Evolutionary conservation across 2,888 invertebrate genomes (phyloP).

Genomic region (Buathra laborator): DNA sequence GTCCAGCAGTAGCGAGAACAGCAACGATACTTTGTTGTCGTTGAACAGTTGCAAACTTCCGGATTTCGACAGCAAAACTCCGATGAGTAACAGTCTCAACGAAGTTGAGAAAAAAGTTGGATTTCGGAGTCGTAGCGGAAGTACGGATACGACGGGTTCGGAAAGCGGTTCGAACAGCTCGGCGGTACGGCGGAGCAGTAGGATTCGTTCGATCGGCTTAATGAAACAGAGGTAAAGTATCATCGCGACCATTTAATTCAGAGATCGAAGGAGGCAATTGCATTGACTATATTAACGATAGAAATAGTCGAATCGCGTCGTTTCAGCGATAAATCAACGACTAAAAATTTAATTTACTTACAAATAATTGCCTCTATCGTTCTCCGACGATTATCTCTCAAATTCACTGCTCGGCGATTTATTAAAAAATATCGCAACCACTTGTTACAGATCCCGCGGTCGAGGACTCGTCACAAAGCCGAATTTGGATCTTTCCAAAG

Average conservation of each 20-base stretch:
- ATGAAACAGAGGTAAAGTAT: constrained; percentile 87
- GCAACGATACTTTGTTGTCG: constrained; percentile 86
- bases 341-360: too few relatives aligned
- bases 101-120: constrained; percentile 81
- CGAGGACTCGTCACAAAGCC: constrained; percentile 83
- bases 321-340: too few relatives aligned
- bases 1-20: constrained; percentile 86
- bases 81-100: constrained; percentile 68
- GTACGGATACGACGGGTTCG: constrained; percentile 83
- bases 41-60: constrained; percentile 77
- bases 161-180: constrained; percentile 84
- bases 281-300: not conserved
- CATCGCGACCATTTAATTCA: not conserved
- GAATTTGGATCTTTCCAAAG: constrained; percentile 77
- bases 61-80: constrained; percentile 74
- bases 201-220: constrained; percentile 91
- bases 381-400: not conserved
- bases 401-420: not conserved
- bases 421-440: not conserved
- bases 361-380: not conserved
- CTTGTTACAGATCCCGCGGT: constrained; percentile 79
- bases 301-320: not conserved
- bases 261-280: not conserved
- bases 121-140: constrained; percentile 82
- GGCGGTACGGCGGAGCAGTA: constrained; percentile 89